Evolutionary conservation across 2,888 invertebrate species (phyloP).

Genomic region (Tetrapedia diversipes): DNA sequence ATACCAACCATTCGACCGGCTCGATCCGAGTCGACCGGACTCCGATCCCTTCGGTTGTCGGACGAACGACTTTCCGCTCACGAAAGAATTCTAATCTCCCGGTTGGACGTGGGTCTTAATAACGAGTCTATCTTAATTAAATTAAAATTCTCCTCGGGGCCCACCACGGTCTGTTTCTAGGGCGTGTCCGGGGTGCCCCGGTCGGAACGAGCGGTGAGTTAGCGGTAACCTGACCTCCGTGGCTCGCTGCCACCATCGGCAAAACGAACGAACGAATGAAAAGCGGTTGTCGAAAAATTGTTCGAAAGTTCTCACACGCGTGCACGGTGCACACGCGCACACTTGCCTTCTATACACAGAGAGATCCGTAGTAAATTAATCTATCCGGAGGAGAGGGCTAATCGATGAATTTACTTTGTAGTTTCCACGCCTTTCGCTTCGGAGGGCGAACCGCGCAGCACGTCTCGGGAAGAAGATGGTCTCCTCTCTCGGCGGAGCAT

Average conservation of each 20-base stretch:
- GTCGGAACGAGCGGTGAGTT: constrained; percentile 37
- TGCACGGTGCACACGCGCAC: not conserved
- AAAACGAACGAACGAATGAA: not conserved
- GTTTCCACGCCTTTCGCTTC: constrained; percentile 59
- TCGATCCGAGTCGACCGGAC: not conserved
- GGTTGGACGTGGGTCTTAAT: constrained; percentile 68
- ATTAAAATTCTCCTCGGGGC: constrained; percentile 79
- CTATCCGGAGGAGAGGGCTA: constrained; percentile 43
- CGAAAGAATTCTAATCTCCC: constrained; percentile 67
- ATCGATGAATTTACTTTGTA: constrained; percentile 64
- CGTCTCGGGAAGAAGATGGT: not conserved
- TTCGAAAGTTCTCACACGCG: constrained; percentile 48
- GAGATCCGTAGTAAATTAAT: constrained; percentile 61
- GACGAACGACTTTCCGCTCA: constrained; percentile 52
- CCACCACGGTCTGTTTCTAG: constrained; percentile 46
- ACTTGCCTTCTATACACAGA: constrained; percentile 18
- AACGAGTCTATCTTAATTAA: constrained; percentile 80
- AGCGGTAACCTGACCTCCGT: constrained; percentile 34
- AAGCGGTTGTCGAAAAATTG: constrained; percentile 40
- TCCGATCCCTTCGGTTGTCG: constrained; percentile 7
- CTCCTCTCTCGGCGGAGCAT: constrained; percentile 43
- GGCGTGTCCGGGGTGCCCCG: constrained; percentile 69
- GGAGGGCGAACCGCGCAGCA: constrained; percentile 9
- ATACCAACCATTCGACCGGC: not conserved
- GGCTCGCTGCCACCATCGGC: not conserved